Evolutionary conservation across 2,797 vertebrate genomes (phyloP), one percentile per base, ranked within the genome.

Genomic region (Myiotriccus ornatus): DNA sequence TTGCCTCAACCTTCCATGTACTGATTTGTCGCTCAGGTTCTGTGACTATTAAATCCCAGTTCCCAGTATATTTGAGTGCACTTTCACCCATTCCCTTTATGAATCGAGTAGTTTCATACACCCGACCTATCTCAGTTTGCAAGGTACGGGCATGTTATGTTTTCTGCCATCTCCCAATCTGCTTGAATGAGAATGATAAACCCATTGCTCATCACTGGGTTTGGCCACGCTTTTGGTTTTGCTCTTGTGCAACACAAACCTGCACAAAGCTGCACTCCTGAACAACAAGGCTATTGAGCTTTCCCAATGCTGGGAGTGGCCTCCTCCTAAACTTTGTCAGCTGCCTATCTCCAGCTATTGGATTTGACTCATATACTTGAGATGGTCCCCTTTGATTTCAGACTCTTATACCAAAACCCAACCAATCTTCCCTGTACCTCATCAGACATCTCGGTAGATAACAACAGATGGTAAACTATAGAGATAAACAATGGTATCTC

Each of bases 261-360:
- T 41, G 75, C 44, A 88, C 39, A 69, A 87, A 89, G 27, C 53
- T 46, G 41, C 39, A 7, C 34, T 76, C 62, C 62, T 57, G 47
- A 91, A 84, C 71, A 86, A 86, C 75, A 79, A 41, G 57, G 69
- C 67, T 70, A 76, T 5, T 80, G 81, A 90, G 81, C 69, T 94
- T 95, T 93, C 93, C n/a, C 88, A 90, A 50, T 25, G 64, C 64
- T 74, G 84, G 96, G 95, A 93, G 94, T 13, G 88, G 88, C 75
- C 50, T 85, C 23, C 71, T 41, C 35, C 47, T 86, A 56, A 68
- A 69, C 65, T 77, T 12, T 84, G 59, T 47, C 41, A 85, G 63
- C 60, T 90, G 68, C 68, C 44, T 69, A 35, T 85, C 82, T 83
- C 82, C 62, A 93, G 19, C 6, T 3, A 75, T 44, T 41, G 1